Conservation (phyloP, 2,888 invertebrate genomes). For the Vannuccia rotundouncinata region DNA sequence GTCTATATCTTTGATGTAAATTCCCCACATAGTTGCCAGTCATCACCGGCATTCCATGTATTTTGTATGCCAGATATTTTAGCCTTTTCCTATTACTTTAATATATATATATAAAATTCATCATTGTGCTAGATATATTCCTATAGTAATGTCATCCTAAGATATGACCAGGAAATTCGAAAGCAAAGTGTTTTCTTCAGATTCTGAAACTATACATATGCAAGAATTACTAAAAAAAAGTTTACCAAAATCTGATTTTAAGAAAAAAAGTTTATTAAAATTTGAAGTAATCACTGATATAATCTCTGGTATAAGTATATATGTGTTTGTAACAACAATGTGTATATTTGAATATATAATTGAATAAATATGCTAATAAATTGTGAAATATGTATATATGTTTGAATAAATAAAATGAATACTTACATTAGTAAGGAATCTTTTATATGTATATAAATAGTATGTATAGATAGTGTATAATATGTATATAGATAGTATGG, state of each 20-base stretch:
- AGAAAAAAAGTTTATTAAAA: neutral
- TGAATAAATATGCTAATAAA: neutral
- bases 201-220: neutral
- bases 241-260: conserved; percentile 5
- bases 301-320: no score
- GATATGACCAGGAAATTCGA: neutral
- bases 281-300: no score
- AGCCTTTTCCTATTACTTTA: no score
- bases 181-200: conserved; percentile 1
- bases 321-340: neutral
- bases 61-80: no score
- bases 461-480: neutral
- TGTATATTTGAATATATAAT: no score
- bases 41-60: no score
- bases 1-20: no score
- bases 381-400: no score
- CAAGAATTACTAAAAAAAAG: neutral
- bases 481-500: conserved; percentile 10
- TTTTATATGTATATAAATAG: neutral
- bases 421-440: neutral
- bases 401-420: no score
- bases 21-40: no score
- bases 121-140: no score
- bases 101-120: no score
- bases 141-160: conserved; percentile 12